phyloP scores from a whole-genome alignment of 1,140 invertebrate genomes.

The Aphelenchoides besseyi region DNA sequence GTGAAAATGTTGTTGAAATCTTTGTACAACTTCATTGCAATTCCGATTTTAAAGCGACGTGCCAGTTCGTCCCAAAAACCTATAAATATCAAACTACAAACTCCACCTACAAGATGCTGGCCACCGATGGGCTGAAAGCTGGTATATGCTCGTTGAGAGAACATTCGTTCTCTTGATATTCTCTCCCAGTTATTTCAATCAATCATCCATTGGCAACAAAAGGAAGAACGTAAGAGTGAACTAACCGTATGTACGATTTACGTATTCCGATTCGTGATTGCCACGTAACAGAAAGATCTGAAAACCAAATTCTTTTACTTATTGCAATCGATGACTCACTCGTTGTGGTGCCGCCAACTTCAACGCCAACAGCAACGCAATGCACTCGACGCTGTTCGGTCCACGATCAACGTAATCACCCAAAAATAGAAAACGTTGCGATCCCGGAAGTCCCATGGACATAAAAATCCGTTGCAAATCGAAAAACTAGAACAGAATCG shows the following conservation, averaged over 20 bases:
- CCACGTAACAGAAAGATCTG: conserved; percentile 68
- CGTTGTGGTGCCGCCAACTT: conserved; percentile 23
- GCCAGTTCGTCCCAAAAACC: conserved; percentile 67
- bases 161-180: too few relatives aligned
- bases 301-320: neutral
- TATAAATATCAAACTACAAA: too few relatives aligned
- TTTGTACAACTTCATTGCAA: conserved; percentile 64
- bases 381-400: conserved; percentile 28
- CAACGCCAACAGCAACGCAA: conserved; percentile 16
- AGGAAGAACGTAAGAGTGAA: too few relatives aligned
- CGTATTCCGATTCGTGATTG: conserved; percentile 71
- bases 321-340: conserved; percentile 1
- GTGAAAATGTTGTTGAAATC: conserved; percentile 66
- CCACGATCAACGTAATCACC: conserved; percentile 44
- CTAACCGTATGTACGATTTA: conserved; percentile 66
- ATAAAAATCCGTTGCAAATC: conserved; percentile 26
- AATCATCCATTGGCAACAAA: too few relatives aligned
- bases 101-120: too few relatives aligned
- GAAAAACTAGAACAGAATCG: neutral
- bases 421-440: conserved; percentile 17
- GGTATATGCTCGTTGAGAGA: too few relatives aligned
- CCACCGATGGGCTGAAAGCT: too few relatives aligned
- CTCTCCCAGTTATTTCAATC: too few relatives aligned
- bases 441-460: conserved; percentile 10
- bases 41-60: conserved; percentile 64